Evolutionary conservation across 2,888 invertebrate species (phyloP), one percentile per base, ranked within the genome.

Genomic region (Scaeva pyrastri): DNA sequence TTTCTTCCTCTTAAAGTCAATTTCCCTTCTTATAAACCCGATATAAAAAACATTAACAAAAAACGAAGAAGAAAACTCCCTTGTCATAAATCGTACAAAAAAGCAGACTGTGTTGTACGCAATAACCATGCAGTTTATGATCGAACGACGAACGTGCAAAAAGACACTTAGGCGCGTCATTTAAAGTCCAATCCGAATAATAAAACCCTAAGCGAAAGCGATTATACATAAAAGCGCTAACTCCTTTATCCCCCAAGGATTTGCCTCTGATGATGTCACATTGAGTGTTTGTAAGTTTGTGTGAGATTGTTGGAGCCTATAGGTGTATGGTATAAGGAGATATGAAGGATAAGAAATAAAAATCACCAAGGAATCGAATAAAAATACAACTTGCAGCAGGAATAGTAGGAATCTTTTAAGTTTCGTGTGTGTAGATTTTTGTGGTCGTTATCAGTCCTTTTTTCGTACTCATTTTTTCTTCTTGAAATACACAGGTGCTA

Each of bases 91-190:
- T 76, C 75, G 75, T 80, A 39, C 68, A 21, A 12, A 23, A 52
- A 36, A 50, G 64, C 71, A 60, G 48, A 76, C 76, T 68, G 50
- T 66, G 45, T 21, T 66, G 21, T 26, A 56, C 71, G 79, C 79
- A 74, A 79, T 84, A 85, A 80, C 75, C 72, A 66, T 75, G 80
- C 84, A 80, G 75, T 85, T 85, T 85, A 80, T 85, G 85, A 85
- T 80, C 85, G 45, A 80, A 85, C 80, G 85, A 76, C 85, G 45
- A 80, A 85, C 80, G 85, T 85, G 76, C 72, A 72, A 68, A 60
- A 76, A 68, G 80, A 85, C 80, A 85, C 76, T 85, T 76, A 80
- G 85, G 76, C 80, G 72, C 76, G 80, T 85, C 85, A 85, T 85
- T 85, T 80, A 80, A 80, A 76, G 80, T 80, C 80, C 72, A 80